Evolutionary conservation across 1,140 invertebrate genomes (phyloP).

Genomic region (Plodia interpunctella): DNA sequence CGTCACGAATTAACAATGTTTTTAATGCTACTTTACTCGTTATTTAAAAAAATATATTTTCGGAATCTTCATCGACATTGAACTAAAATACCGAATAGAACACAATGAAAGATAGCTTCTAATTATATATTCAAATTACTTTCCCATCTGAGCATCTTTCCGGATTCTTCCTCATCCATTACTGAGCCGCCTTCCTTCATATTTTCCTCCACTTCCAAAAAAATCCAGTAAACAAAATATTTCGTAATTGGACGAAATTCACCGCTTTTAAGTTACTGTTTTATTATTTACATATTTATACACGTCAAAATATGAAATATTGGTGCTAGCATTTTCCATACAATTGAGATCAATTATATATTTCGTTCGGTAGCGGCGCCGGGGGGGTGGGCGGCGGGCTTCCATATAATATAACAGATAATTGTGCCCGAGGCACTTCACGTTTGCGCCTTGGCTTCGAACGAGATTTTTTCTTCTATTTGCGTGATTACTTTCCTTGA

Average conservation of each 20-base stretch:
- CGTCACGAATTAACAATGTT: too few relatives aligned
- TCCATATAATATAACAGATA: constrained; percentile 29
- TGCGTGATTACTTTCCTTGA: not conserved
- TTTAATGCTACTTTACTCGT: too few relatives aligned
- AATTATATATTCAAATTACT: too few relatives aligned
- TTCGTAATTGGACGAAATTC: too few relatives aligned
- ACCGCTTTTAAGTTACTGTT: not conserved
- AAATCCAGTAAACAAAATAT: too few relatives aligned
- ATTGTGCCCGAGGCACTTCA: constrained; percentile 29
- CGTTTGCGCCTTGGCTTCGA: constrained; percentile 28
- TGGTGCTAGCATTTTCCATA: not conserved
- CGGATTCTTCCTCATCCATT: too few relatives aligned
- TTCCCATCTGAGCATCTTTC: too few relatives aligned
- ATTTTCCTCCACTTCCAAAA: not conserved
- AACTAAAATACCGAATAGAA: too few relatives aligned
- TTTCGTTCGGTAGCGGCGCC: constrained; percentile 28
- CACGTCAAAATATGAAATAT: not conserved
- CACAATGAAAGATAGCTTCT: too few relatives aligned
- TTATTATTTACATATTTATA: not conserved
- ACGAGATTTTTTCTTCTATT: constrained; percentile 4
- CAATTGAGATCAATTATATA: constrained; percentile 7
- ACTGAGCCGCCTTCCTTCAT: too few relatives aligned
- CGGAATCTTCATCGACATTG: too few relatives aligned
- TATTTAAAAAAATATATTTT: too few relatives aligned
- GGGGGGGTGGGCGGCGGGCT: constrained; percentile 40